Base-by-base conservation (phyloP, 2,888 invertebrate genomes). In the Leptogaster cylindrica region DNA sequence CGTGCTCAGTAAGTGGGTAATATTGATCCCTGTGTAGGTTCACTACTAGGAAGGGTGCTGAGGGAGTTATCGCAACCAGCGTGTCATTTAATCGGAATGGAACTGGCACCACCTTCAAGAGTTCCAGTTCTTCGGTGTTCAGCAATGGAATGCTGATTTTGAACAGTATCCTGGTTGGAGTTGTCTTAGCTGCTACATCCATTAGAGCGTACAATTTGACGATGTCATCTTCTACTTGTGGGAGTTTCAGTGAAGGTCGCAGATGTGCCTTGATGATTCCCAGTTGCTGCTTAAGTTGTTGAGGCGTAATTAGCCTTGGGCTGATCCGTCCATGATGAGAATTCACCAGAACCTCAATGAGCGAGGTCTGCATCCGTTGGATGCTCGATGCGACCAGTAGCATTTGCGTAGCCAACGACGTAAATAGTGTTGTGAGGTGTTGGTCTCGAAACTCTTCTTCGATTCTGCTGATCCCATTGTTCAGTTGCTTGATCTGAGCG, bases 241-340 rank as follows among this genome's bases (percentile, higher is more conserved):
- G 16, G 2, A 44, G 16, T 16, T 2, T 44, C 16, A 44, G 18
- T 3, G 44, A 44, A 2, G 7, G 44, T 8, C 16, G 14, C 2
- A 44, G 44, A 3, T 44, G 44, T 3, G 44, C 44, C 44, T 44
- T n/a, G n/a, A n/a, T n/a, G n/a, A n/a, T n/a, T n/a, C n/a, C n/a
- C n/a, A n/a, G n/a, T n/a, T n/a, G n/a, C n/a, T n/a, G n/a, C n/a
- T n/a, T n/a, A n/a, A n/a, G n/a, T n/a, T n/a, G n/a, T n/a, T n/a
- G n/a, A n/a, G n/a, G n/a, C n/a, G n/a, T n/a, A n/a, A n/a, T n/a
- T n/a, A n/a, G n/a, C n/a, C n/a, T n/a, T n/a, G n/a, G n/a, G n/a
- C n/a, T n/a, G n/a, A n/a, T n/a, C n/a, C n/a, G n/a, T n/a, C n/a
- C n/a, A n/a, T n/a, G n/a, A n/a, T n/a, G n/a, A n/a, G n/a, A n/a